Evolutionary conservation across 1,140 invertebrate genomes (phyloP), one percentile per base, ranked within the genome.

Genomic region (Cyclina sinensis): DNA sequence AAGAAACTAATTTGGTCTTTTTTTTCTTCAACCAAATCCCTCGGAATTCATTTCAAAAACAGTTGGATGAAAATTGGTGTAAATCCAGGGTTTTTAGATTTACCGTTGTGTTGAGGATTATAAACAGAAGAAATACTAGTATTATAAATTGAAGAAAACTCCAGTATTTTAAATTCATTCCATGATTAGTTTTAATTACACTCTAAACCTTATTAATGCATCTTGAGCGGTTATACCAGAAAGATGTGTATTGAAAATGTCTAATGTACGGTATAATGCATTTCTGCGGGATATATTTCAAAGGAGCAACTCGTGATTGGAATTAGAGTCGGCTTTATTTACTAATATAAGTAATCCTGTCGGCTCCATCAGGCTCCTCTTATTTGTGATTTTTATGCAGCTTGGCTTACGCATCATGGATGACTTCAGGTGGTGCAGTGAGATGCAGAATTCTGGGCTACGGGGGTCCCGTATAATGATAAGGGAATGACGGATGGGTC

Each of bases 381-480:
- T 76, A 59, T 86, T 86, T 86, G 83, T 57, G 70, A 76, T 86
- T 74, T 86, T 86, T 86, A 86, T 86, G 83, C 46, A 76, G 39
- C 48, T 48, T 43, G 83, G 83, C 70, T 86, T 86, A 86, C 24
- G 35, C 79, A 43, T 59, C 65, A 12, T 35, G 35, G 65, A 35
- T 30, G 65, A 70, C 16, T 39, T 70, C 11, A 32, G 65, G 65
- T 70, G 65, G 65, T 70, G 65, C 65, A 39, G 35, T 37, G 1
- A 24, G 32, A 16, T 70, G 65, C 4, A 37, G 65, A 16, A 70
- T 70, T 70, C 32, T n/a, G 21, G 65, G 30, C 32, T 37, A 37
- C 30, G 16, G 65, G 65, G 65, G 30, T 70, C 65, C 65, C 11
- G 21, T 37, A 37, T 81, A 14, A 65, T 81, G 79, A 81, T 43